These are phyloP conservation scores for Guaruba guarouba DNA, from an alignment of 2,113 vertebrate species.

Conservation along the genomic window DNA sequence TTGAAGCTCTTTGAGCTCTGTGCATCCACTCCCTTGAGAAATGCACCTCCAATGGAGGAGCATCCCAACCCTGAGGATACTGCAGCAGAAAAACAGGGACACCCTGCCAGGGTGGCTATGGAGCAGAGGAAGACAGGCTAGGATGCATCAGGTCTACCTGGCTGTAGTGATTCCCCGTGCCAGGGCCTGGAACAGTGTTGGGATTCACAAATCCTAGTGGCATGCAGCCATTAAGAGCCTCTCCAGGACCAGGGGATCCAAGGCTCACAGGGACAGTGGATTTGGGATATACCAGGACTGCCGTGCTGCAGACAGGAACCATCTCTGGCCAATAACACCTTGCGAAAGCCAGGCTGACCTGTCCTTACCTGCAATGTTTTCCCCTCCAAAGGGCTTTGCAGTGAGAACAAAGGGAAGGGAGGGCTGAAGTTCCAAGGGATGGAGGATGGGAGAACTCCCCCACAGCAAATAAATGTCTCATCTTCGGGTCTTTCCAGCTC, in stretches of 20 bases:
- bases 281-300: fast-evolving
- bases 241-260: not conserved
- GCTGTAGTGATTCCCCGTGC: not conserved
- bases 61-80: fast-evolving
- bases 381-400: fast-evolving
- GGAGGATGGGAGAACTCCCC: not conserved
- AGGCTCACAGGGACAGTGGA: not conserved
- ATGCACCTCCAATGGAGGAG: not conserved
- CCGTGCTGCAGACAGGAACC: fast-evolving
- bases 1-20: not conserved
- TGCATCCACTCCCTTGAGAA: fast-evolving
- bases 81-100: not conserved
- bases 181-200: fast-evolving
- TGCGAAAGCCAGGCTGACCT: fast-evolving
- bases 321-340: not conserved
- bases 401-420: not conserved
- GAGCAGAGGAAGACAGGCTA: not conserved
- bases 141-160: fast-evolving
- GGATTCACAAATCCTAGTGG: not conserved
- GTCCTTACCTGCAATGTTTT: not conserved
- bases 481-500: not conserved
- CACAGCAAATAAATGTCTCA: conserved; percentile 8
- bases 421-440: not conserved
- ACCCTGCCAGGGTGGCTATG: not conserved
- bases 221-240: not conserved